Conservation (phyloP, 2,888 invertebrate species). For the Fragum fragum region DNA sequence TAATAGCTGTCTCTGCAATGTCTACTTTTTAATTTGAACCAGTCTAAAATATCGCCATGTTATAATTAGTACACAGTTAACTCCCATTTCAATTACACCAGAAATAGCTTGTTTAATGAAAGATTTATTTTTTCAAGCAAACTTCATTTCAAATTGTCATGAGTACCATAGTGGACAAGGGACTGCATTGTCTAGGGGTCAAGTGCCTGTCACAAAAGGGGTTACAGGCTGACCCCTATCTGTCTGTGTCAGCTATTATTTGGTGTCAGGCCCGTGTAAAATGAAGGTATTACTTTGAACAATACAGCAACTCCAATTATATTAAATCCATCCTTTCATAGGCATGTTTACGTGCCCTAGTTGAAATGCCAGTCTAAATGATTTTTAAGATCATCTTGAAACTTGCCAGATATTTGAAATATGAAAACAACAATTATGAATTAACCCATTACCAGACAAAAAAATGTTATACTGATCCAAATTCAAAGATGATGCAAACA, state of each 20-base stretch:
- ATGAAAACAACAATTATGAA: no score
- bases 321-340: background rate
- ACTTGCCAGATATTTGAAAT: no score
- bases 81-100: background rate
- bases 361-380: background rate
- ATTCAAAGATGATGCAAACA: no score
- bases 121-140: constrained; percentile 11
- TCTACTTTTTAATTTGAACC: no score
- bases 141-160: constrained; percentile 2
- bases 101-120: background rate
- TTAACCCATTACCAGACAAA: no score
- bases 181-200: constrained; percentile 17
- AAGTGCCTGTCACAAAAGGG: constrained; percentile 21
- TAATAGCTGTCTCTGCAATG: no score
- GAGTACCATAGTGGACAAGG: background rate
- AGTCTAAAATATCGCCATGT: no score
- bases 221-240: constrained; percentile 8
- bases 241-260: constrained; percentile 17
- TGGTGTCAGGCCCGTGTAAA: background rate
- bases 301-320: background rate
- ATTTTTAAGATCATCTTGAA: background rate
- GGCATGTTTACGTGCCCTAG: background rate
- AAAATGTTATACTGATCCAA: no score
- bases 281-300: background rate
- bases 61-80: background rate